phyloP scores from a whole-genome alignment of 2,113 vertebrate species.

The Dipodomys stephensi region DNA sequence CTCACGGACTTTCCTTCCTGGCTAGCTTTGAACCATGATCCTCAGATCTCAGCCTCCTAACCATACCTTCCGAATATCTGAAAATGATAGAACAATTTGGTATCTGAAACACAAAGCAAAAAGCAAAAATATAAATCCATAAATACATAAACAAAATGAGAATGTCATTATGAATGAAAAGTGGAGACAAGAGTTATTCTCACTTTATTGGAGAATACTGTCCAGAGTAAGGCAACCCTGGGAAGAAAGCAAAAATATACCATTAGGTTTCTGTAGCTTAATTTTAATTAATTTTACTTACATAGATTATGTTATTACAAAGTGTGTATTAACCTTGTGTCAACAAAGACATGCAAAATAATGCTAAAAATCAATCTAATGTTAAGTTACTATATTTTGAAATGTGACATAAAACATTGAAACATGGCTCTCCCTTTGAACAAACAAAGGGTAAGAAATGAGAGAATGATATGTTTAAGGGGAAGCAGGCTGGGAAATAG shows the following conservation, averaged over 20 bases:
- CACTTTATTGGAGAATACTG: fast-evolving
- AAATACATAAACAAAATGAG: too few species aligned
- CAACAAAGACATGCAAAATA: not conserved
- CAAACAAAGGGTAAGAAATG: not conserved
- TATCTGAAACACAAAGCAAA: not conserved
- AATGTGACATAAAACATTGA: not conserved
- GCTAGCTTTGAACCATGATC: too few species aligned
- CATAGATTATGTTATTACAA: not conserved
- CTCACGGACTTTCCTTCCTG: too few species aligned
- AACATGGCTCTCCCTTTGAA: not conserved
- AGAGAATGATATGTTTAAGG: not conserved
- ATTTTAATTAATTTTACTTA: not conserved
- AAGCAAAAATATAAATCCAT: not conserved
- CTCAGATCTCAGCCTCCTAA: too few species aligned
- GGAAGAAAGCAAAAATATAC: not conserved
- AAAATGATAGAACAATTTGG: too few species aligned
- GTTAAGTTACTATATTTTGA: not conserved
- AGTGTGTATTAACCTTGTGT: not conserved
- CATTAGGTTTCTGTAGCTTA: not conserved
- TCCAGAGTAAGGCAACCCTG: not conserved
- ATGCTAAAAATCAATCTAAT: slow-evolving; percentile 10
- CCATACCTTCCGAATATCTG: too few species aligned
- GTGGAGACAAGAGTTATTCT: not conserved
- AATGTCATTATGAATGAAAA: not conserved
- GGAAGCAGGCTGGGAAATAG: not conserved